phyloP scores from a whole-genome alignment of 2,888 invertebrate species.

The Germaria angustata region DNA sequence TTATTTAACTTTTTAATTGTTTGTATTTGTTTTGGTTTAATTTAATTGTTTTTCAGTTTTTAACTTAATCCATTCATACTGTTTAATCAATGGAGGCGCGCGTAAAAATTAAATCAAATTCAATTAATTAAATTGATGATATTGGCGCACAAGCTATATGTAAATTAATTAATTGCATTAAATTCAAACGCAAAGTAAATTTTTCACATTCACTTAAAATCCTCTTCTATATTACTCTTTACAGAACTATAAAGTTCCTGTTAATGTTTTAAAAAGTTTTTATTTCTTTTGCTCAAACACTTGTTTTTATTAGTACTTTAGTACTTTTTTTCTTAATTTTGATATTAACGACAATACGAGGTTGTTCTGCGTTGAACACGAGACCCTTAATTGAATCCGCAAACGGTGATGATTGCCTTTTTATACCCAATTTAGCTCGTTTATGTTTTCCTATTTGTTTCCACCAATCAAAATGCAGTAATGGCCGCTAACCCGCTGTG shows the following conservation, averaged over 20 bases:
- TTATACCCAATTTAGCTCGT: conserved; percentile 79
- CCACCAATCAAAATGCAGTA: conserved; percentile 77
- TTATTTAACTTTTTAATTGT: conserved; percentile 47
- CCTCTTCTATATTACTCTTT: conserved; percentile 25
- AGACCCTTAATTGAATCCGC: conserved; percentile 80
- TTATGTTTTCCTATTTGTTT: conserved; percentile 71
- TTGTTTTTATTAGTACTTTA: conserved; percentile 58
- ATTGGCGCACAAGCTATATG: conserved; percentile 66
- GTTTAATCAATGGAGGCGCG: conserved; percentile 72
- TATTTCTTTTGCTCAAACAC: conserved; percentile 47
- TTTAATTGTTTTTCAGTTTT: conserved; percentile 80
- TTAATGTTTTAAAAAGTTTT: conserved; percentile 39
- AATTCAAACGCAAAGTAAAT: conserved; percentile 53
- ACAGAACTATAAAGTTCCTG: conserved; percentile 50
- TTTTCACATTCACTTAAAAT: conserved; percentile 51
- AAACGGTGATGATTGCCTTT: conserved; percentile 85
- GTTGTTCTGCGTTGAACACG: conserved; percentile 75
- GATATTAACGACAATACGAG: conserved; percentile 54
- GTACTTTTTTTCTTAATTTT: conserved; percentile 32
- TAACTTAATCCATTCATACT: conserved; percentile 71
- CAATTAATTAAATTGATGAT: conserved; percentile 72
- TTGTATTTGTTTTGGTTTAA: conserved; percentile 35
- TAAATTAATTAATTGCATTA: conserved; percentile 78
- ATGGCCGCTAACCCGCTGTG: conserved; percentile 74
- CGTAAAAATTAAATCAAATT: conserved; percentile 74